Evolutionary conservation across 2,888 invertebrate species (phyloP), one percentile per base, ranked within the genome.

Genomic region (Epirrita christyi): DNA sequence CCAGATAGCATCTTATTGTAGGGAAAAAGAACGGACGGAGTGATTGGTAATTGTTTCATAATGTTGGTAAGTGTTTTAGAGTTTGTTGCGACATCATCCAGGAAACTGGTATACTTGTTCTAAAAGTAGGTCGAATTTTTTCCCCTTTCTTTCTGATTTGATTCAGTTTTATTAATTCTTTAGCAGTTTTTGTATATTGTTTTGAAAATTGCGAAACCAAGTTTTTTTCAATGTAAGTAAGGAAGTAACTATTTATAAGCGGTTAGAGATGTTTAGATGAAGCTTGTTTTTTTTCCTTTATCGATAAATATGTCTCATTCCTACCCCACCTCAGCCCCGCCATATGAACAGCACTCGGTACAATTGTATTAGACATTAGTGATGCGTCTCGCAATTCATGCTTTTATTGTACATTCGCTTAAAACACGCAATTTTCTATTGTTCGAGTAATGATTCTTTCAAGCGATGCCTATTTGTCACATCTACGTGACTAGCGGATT

Each of bases 321-420:
- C 66, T 73, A 68, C 52, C 71, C n/a, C 67, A 69, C 76, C 68
- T 74, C 77, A 68, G 76, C 76, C 78, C 76, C 72, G 68, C 70
- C 75, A 75, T 72, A 76, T 78, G 80, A 78, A 73, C 78, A 80
- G 76, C 78, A 75, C 80, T 82, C 76, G 72, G 75, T 72, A 78
- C 82, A 85, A 86, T 84, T 82, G 80, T 81, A 83, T 87, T 83
- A 85, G 78, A 84, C 83, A 84, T 81, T 78, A 83, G 82, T 75
- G 76, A 75, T 73, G 75, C 75, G 68, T 67, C 64, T 68, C 64
- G 68, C 67, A 67, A 71, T 75, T 72, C 74, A 70, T 64, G 73
- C 75, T 75, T 73, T 71, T 76, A 72, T 76, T 76, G 67, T 68
- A 49, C 61, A 53, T 58, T 61, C 56, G 60, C 63, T 60, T 68